Base-by-base conservation (phyloP, 2,113 vertebrate species). In the Anthoscopus minutus region DNA sequence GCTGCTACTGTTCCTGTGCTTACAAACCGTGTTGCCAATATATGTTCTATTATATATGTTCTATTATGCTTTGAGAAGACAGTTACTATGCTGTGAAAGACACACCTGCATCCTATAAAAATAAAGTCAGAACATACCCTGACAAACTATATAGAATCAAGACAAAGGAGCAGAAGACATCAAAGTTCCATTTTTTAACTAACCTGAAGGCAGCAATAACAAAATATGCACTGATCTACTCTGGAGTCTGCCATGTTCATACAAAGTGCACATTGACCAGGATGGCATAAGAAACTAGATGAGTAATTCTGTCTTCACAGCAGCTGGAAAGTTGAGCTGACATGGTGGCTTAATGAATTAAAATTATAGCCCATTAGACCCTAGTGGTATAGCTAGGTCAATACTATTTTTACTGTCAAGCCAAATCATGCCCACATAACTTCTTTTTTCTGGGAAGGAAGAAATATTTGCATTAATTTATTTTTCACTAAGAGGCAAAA, bases 371-470 rank as follows among this genome's bases (percentile, higher is more conserved):
- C 53, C 15, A 11, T 88, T 93, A 82, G 65, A 64, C 51, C 31
- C n/a, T n/a, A 15, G 38, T 91, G 54, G 48, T 66, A 81, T 27
- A 86, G 65, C 66, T 62, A 84, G 51, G 51, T 88, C 94, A 92
- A 72, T 57, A 33, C 16, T 86, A 33, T n/a, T 92, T 96, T 66
- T 89, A 47, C 79, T 86, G 76, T 91, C 92, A 92, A 67, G 86
- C 87, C 24, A 77, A 89, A 80, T 95, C 79, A 81, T 86, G 78
- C 86, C 38, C 38, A 65, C 16, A 38, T 78, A 86, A 66, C 44
- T 93, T 88, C 67, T 77, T 21, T n/a, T 79, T 95, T 91, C 89
- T 92, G 69, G 56, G 84, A 84, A 91, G 50, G 35, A 85, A 86
- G 47, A 89, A 88, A 78, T 86, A 73, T 47, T 95, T 89, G 54